Evolutionary conservation across 2,113 vertebrate species (phyloP).

Genomic region (Balaeniceps rex): DNA sequence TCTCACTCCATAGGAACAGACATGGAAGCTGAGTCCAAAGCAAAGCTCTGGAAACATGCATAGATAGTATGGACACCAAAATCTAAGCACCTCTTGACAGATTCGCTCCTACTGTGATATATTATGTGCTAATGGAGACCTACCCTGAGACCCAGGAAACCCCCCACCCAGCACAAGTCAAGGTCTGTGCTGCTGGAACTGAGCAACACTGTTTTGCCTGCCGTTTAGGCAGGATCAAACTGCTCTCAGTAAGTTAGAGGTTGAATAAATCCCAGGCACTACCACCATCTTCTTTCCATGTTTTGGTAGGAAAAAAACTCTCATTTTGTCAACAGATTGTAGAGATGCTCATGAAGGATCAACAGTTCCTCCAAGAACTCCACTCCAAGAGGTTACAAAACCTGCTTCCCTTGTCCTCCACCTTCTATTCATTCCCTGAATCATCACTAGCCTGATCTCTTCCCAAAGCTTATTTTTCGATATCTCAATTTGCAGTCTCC

Average conservation of each 20-base stretch:
- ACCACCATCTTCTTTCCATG: not conserved
- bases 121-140: not conserved
- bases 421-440: not conserved
- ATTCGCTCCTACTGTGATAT: not conserved
- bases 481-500: not conserved
- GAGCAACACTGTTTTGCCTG: not conserved
- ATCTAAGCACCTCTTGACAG: not conserved
- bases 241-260: not conserved
- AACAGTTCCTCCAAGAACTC: not conserved
- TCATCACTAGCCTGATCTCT: not conserved
- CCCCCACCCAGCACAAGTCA: not conserved
- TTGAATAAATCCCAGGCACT: not conserved
- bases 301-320: not conserved
- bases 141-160: not conserved
- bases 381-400: not conserved
- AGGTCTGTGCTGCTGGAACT: not conserved
- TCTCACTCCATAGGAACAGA: not conserved
- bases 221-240: not conserved
- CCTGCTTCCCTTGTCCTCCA: not conserved
- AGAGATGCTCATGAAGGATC: not conserved
- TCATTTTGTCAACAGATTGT: not conserved
- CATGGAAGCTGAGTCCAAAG: not conserved
- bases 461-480: not conserved
- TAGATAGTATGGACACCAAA: not conserved
- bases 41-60: not conserved